Base-by-base conservation (phyloP, 2,113 vertebrate species). In the Platichthys stellatus region DNA sequence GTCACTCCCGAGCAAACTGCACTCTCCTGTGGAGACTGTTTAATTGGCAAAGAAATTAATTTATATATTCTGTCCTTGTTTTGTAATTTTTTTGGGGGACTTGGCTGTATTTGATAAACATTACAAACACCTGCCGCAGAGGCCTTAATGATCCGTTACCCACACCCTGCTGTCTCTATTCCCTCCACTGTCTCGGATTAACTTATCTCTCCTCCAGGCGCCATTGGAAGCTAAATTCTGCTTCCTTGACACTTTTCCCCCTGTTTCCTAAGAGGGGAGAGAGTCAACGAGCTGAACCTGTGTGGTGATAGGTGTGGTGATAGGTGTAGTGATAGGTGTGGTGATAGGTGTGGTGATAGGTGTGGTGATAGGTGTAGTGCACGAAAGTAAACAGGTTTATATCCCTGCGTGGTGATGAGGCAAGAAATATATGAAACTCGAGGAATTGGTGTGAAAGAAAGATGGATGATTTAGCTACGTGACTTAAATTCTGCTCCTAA, bases 191-290 rank as follows among this genome's bases (percentile, higher is more conserved):
- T 89, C 72, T 74, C n/a, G 62, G 83, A 90, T 90, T 90, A 89
- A 90, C 82, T 88, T 81, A 87, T 91, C 81, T 89, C 72, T 91
- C 74, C 83, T 86, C 51, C 77, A 86, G 89, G 80, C 87, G 38
- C 70, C 31, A 62, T 78, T 47, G 28, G 59, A 84, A 74, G 83
- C 81, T 82, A 76, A 88, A 91, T 85, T 88, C 72, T 90, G 87
- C 84, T 80, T 84, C 78, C 72, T 80, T 82, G 73, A 91, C 84
- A 90, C 57, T 83, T 90, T 47, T 49, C 38, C 24, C 38, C 54
- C 35, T 11, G 65, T 74, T 80, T 86, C 54, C 84, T 81, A 63
- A 72, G 63, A 79, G 81, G 69, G 72, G 12, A 61, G 63, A 76
- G 63, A 76, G 68, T 78, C 65, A 68, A 81, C 72, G 83, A 74